Conservation (phyloP, 2,888 invertebrate species). For the Argyresthia albistria region DNA sequence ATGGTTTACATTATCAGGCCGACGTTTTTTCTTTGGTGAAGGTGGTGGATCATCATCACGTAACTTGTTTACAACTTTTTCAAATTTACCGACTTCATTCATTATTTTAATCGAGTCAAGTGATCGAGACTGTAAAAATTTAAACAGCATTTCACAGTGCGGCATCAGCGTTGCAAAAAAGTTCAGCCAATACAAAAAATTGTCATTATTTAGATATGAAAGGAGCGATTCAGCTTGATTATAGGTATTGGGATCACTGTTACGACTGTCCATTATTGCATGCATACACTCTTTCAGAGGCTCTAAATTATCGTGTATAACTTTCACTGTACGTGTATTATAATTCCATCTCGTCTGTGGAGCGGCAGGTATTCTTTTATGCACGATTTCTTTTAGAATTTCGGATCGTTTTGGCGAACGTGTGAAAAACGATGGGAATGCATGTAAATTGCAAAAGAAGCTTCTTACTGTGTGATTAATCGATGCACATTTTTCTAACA, state of each 20-base stretch:
- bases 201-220: slow-evolving; percentile 8
- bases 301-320: slow-evolving; percentile 12
- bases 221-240: slow-evolving; percentile 9
- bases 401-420: slow-evolving; percentile 6
- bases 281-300: slow-evolving; percentile 15
- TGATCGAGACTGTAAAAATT: slow-evolving; percentile 11
- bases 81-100: slow-evolving; percentile 10
- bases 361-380: slow-evolving; percentile 9
- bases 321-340: slow-evolving; percentile 15
- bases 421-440: slow-evolving; percentile 6
- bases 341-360: slow-evolving; percentile 16
- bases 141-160: slow-evolving; percentile 10
- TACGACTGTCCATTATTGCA: slow-evolving; percentile 13
- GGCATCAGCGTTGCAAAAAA: slow-evolving; percentile 13
- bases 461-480: not conserved
- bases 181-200: slow-evolving; percentile 11
- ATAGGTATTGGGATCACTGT: slow-evolving; percentile 9
- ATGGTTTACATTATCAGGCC: slow-evolving; percentile 8
- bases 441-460: slow-evolving; percentile 6
- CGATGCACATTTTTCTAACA: slow-evolving; percentile 4
- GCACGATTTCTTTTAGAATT: slow-evolving; percentile 12
- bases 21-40: not conserved
- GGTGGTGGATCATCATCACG: slow-evolving; percentile 2
- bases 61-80: slow-evolving; percentile 10
- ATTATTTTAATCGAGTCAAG: slow-evolving; percentile 9